A percentile compares a stretch with the other conserved stretches of the same genome.
Conservation (phyloP, 37 sponge, comb jelly and placozoan species). For the Oscarella lobularis region DNA sequence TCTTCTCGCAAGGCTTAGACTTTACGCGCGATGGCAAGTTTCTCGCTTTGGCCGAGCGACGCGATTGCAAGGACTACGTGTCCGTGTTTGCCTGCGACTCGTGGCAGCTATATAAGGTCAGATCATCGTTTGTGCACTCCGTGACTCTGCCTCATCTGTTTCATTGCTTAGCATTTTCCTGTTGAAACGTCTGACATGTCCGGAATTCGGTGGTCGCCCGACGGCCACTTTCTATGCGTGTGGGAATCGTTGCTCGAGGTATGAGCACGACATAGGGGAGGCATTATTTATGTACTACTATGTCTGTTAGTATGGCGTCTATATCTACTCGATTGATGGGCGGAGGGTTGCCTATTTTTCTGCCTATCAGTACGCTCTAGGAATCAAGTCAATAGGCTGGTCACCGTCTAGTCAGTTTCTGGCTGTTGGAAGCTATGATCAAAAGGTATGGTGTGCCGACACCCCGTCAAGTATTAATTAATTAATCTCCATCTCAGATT, state of each 20-base stretch:
- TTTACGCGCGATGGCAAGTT: slow-evolving; percentile 62
- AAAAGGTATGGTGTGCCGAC: too few species aligned
- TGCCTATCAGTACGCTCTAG: slow-evolving; percentile 59
- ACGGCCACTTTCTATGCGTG: slow-evolving; percentile 57
- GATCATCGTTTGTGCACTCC: background rate
- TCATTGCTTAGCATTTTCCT: slow-evolving; percentile 36
- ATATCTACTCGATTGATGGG: slow-evolving; percentile 76
- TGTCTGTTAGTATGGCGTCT: background rate
- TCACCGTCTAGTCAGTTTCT: slow-evolving; percentile 83
- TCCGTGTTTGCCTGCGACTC: slow-evolving; percentile 63
- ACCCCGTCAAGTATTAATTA: background rate
- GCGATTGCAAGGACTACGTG: slow-evolving; percentile 81
- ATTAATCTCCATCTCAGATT: background rate
- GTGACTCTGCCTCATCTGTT: background rate
- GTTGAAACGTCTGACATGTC: slow-evolving; percentile 76
- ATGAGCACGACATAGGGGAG: background rate
- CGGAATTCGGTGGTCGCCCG: slow-evolving; percentile 68
- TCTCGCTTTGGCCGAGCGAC: slow-evolving; percentile 83
- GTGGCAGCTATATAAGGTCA: slow-evolving; percentile 57
- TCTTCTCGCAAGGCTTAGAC: slow-evolving; percentile 28
- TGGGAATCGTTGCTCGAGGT: slow-evolving; percentile 20
- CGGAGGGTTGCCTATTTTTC: slow-evolving; percentile 45
- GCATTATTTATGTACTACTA: background rate
- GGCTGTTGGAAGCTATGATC: slow-evolving; percentile 86
- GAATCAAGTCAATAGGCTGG: slow-evolving; percentile 59